Conservation (phyloP, 1,140 invertebrate species). For the Coptotermes formosanus region DNA sequence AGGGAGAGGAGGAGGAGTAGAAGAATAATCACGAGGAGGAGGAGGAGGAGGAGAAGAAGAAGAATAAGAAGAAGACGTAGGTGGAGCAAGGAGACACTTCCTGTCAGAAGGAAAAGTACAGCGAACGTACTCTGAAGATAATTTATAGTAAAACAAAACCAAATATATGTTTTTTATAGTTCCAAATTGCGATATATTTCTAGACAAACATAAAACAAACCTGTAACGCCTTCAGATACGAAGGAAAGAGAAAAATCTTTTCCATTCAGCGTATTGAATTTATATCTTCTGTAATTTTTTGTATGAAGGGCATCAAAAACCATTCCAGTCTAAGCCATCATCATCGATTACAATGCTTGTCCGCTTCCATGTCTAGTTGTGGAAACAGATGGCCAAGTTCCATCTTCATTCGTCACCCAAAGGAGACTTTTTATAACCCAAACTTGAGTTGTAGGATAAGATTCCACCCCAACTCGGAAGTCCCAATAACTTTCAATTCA, state of each 20-base stretch:
- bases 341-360: slow-evolving; percentile 16
- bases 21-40: too few relatives aligned
- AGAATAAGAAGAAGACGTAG: too few relatives aligned
- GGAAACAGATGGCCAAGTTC: slow-evolving; percentile 10
- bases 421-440: background rate
- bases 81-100: too few relatives aligned
- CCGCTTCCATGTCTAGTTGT: background rate
- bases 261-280: background rate
- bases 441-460: background rate
- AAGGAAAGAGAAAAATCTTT: background rate
- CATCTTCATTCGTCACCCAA: slow-evolving; percentile 15
- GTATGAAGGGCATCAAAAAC: background rate
- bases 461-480: background rate
- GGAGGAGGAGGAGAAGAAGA: too few relatives aligned
- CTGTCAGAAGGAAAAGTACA: too few relatives aligned
- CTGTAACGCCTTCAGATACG: too few relatives aligned
- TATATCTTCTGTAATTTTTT: background rate
- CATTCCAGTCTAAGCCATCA: background rate
- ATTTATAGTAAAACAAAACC: too few relatives aligned
- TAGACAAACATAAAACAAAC: too few relatives aligned
- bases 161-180: too few relatives aligned
- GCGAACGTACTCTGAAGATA: too few relatives aligned
- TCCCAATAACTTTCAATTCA: background rate
- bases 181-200: too few relatives aligned
- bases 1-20: too few relatives aligned